These are phyloP conservation scores for Lanistes nyassanus DNA, from an alignment of 1,140 invertebrate species.

Conservation along the genomic window DNA sequence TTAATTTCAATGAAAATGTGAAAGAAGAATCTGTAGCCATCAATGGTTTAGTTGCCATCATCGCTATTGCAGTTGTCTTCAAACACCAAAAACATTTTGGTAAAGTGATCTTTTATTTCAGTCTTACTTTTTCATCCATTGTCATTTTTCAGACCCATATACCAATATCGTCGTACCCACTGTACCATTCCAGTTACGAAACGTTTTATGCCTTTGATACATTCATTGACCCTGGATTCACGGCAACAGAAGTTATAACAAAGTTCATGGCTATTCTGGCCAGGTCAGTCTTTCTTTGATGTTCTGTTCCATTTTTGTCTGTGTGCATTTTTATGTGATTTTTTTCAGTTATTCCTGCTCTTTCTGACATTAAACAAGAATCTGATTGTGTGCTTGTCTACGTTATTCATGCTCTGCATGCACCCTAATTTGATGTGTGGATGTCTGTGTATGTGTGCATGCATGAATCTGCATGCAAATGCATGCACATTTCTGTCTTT, in stretches of 20 bases:
- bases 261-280: too few species aligned
- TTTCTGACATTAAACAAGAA: background rate
- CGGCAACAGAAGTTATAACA: conserved; percentile 24
- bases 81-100: too few species aligned
- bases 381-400: background rate
- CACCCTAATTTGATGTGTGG: background rate
- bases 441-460: conserved; percentile 1
- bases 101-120: too few species aligned
- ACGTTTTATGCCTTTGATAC: conserved; percentile 60
- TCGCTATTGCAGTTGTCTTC: too few species aligned
- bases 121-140: too few species aligned
- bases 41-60: too few species aligned
- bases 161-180: conserved; percentile 57
- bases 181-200: conserved; percentile 68
- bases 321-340: conserved; percentile 62
- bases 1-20: too few species aligned
- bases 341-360: conserved; percentile 37
- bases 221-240: conserved; percentile 60
- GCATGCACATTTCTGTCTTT: background rate
- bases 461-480: background rate
- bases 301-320: conserved; percentile 64
- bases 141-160: conserved; percentile 20
- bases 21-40: too few species aligned
- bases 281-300: background rate
- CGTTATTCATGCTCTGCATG: too few species aligned